These are phyloP conservation scores for Heliothis virescens DNA, from an alignment of 1,140 invertebrate genomes.

Conservation along the genomic window DNA sequence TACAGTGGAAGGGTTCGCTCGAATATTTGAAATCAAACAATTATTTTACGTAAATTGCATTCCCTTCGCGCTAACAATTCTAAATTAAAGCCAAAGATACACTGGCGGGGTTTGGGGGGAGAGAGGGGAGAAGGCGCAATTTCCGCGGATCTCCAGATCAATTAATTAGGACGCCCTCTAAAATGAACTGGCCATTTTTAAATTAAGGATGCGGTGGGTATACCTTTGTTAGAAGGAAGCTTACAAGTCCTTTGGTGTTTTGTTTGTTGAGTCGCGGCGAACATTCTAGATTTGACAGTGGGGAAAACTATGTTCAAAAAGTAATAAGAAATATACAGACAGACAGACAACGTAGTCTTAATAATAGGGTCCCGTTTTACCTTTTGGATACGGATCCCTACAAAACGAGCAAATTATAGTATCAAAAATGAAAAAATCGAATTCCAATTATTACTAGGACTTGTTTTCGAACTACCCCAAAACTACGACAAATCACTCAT, in stretches of 20 bases:
- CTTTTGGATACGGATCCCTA: too few relatives aligned
- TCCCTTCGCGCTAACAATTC: constrained; percentile 82
- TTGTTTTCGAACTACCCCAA: too few relatives aligned
- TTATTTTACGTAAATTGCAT: constrained; percentile 85
- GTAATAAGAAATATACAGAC: too few relatives aligned
- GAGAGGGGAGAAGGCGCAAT: constrained; percentile 65
- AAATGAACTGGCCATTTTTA: constrained; percentile 78
- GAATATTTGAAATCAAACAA: constrained; percentile 83
- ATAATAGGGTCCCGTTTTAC: too few relatives aligned
- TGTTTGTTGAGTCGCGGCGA: neutral
- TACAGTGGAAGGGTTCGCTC: constrained; percentile 65
- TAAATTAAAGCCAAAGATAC: constrained; percentile 84
- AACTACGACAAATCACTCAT: too few relatives aligned
- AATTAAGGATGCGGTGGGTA: constrained; percentile 59
- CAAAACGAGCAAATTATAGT: too few relatives aligned
- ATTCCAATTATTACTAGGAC: too few relatives aligned
- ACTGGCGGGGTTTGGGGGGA: constrained; percentile 55
- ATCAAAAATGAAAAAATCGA: too few relatives aligned
- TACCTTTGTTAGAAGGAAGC: constrained; percentile 17
- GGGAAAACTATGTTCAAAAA: neutral
- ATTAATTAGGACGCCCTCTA: constrained; percentile 80
- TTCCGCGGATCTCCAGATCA: constrained; percentile 80
- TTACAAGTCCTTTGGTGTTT: constrained; percentile 4
- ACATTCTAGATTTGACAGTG: neutral
- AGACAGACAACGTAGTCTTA: too few relatives aligned